A percentile compares a stretch with the other conserved stretches of the same genome.
Conservation (phyloP, 2,797 vertebrate species). For the Bryconaethiops microstoma region DNA sequence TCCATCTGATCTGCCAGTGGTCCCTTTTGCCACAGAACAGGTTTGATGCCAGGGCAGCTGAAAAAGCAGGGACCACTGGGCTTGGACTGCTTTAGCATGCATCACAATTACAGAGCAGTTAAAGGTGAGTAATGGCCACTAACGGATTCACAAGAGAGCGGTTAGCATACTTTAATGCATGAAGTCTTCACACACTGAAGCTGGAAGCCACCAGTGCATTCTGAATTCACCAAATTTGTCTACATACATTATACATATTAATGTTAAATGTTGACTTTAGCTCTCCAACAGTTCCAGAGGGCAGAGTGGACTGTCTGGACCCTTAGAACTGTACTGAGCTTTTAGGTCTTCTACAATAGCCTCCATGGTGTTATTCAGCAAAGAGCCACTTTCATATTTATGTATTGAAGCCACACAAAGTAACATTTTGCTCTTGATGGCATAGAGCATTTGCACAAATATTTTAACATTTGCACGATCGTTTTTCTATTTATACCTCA, state of each 20-base stretch:
- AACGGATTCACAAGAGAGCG: neutral
- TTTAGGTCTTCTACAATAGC: constrained; percentile 6
- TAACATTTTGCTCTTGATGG: too few species aligned
- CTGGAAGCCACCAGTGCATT: neutral
- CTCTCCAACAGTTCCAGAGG: constrained; percentile 29
- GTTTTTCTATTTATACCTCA: too few species aligned
- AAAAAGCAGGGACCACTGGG: constrained; percentile 60
- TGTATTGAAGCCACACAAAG: too few species aligned
- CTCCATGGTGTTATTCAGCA: too few species aligned
- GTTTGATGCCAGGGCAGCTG: constrained; percentile 66
- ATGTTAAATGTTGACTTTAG: constrained; percentile 11
- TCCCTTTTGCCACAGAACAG: constrained; percentile 64
- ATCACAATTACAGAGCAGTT: constrained; percentile 28
- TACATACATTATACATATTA: constrained; percentile 14
- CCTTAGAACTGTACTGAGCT: neutral
- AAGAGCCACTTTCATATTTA: too few species aligned
- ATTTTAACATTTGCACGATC: too few species aligned
- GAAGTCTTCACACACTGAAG: neutral
- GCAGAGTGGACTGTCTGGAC: neutral
- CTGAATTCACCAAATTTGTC: constrained; percentile 16
- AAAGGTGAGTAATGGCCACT: constrained; percentile 11
- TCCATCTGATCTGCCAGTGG: constrained; percentile 61
- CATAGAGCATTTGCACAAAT: too few species aligned
- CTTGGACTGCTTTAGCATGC: constrained; percentile 54
- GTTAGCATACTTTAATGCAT: constrained; percentile 2